Percentiles rank a stretch among this genome's conserved stretches.
phyloP scores from a whole-genome alignment of 1,140 invertebrate genomes.

The Scaptomyza hsui region DNA sequence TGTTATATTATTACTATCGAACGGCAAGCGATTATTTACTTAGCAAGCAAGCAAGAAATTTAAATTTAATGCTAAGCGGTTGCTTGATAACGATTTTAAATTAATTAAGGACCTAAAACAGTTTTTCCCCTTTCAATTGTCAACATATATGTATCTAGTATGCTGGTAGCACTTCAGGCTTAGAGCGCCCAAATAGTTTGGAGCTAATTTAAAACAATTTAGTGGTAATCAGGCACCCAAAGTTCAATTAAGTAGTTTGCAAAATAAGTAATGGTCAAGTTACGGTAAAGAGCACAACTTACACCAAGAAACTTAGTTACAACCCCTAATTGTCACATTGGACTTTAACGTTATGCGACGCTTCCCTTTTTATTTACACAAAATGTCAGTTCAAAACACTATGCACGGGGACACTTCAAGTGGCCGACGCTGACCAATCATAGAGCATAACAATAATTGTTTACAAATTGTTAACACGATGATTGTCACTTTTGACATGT shows the following conservation, averaged over 20 bases:
- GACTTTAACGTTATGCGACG: constrained; percentile 19
- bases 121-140: too few relatives aligned
- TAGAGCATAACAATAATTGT: constrained; percentile 82
- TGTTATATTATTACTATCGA: too few relatives aligned
- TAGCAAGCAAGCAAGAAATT: too few relatives aligned
- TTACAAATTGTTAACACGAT: constrained; percentile 83
- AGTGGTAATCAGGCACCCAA: not conserved
- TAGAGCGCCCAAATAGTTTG: not conserved
- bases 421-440: constrained; percentile 67
- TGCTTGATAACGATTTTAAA: too few relatives aligned
- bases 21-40: too few relatives aligned
- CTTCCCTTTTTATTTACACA: constrained; percentile 59
- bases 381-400: constrained; percentile 59
- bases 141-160: too few relatives aligned
- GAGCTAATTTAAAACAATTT: not conserved
- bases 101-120: too few relatives aligned
- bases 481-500: constrained; percentile 79
- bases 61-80: too few relatives aligned
- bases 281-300: not conserved
- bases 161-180: not conserved
- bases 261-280: not conserved
- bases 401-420: constrained; percentile 64
- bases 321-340: constrained; percentile 41
- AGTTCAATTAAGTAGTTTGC: constrained; percentile 1
- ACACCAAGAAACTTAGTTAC: not conserved